These are phyloP conservation scores for Cuniculus paca DNA, from an alignment of 2,797 vertebrate species.

Conservation along the genomic window DNA sequence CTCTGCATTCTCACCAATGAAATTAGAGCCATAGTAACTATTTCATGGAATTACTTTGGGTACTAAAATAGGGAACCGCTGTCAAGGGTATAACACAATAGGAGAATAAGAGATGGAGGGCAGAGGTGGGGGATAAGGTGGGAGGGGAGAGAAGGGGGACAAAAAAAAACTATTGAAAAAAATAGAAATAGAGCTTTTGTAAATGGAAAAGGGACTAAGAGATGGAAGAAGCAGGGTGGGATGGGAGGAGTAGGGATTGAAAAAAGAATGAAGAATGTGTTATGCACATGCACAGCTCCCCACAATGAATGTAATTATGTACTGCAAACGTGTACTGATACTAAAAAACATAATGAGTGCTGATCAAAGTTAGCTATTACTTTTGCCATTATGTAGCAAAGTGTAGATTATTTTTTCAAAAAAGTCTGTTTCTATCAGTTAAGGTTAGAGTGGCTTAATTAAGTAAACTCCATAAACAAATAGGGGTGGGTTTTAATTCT, in stretches of 20 bases:
- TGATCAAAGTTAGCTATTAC: not conserved
- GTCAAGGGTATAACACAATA: not conserved
- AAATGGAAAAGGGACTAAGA: not conserved
- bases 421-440: not conserved
- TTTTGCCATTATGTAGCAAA: not conserved
- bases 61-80: not conserved
- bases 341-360: not conserved
- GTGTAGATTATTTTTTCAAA: not conserved
- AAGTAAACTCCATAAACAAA: not conserved
- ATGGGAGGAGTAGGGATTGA: not conserved
- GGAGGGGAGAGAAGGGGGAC: not conserved
- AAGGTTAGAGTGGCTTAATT: conserved; percentile 4
- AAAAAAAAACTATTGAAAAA: not conserved
- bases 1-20: not conserved
- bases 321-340: not conserved
- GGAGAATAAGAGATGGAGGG: not conserved
- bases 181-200: not conserved
- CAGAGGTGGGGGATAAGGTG: not conserved
- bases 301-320: not conserved
- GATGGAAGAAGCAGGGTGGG: not conserved
- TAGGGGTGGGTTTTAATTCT: not conserved
- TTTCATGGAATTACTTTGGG: not conserved
- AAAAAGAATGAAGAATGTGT: not conserved
- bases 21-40: not conserved
- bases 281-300: not conserved